Evolutionary conservation across 2,888 invertebrate species (phyloP).

Genomic region (Parthenolecanium corni): DNA sequence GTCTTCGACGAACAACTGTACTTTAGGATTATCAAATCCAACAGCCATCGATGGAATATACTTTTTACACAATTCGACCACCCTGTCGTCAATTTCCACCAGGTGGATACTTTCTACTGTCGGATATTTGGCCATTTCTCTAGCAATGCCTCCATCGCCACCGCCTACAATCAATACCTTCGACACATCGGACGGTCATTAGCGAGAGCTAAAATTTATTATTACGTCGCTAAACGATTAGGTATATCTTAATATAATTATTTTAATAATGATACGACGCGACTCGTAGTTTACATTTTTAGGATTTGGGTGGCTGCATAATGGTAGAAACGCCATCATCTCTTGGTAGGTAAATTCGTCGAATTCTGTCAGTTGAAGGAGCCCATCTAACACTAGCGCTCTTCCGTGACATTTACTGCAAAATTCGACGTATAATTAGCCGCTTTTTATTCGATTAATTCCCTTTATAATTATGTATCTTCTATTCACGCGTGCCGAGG

Average conservation of each 20-base stretch:
- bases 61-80: slow-evolving; percentile 81
- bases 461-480: too few species aligned
- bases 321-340: slow-evolving; percentile 89
- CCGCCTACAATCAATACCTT: slow-evolving; percentile 88
- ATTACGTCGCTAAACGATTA: too few species aligned
- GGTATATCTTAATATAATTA: too few species aligned
- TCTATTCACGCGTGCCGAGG: too few species aligned
- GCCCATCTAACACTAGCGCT: slow-evolving; percentile 82
- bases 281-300: slow-evolving; percentile 41
- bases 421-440: slow-evolving; percentile 33
- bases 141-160: slow-evolving; percentile 93
- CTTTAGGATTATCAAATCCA: slow-evolving; percentile 71
- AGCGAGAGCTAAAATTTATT: too few species aligned
- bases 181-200: too few species aligned
- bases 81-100: slow-evolving; percentile 90
- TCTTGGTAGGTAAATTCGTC: slow-evolving; percentile 98
- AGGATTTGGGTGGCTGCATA: slow-evolving; percentile 83
- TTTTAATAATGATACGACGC: too few species aligned
- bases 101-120: slow-evolving; percentile 68
- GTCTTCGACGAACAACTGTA: slow-evolving; percentile 75
- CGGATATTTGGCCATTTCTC: slow-evolving; percentile 90
- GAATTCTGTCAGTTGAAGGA: slow-evolving; percentile 89
- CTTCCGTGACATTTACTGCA: slow-evolving; percentile 64
- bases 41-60: slow-evolving; percentile 82
- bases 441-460: too few species aligned